Evolutionary conservation across 1,140 invertebrate species (phyloP).

Genomic region (Pinna nobilis): DNA sequence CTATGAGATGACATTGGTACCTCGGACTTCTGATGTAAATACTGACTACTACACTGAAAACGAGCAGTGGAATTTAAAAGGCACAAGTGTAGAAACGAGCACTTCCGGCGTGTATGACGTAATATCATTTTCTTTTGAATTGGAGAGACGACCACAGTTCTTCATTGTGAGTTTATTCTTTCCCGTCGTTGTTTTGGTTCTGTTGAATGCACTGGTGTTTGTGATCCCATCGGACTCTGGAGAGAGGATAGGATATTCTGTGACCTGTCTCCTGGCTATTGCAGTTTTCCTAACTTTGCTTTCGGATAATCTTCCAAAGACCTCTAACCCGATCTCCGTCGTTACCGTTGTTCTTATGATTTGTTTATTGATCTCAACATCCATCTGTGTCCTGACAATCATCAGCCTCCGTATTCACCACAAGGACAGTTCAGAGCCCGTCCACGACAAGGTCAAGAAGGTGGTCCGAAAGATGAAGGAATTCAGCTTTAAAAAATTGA

Average conservation of each 20-base stretch:
- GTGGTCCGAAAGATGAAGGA: background rate
- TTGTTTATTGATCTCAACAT: slow-evolving; percentile 8
- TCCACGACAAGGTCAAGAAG: background rate
- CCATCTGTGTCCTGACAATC: slow-evolving; percentile 33
- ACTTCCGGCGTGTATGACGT: background rate
- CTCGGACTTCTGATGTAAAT: background rate
- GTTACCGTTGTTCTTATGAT: slow-evolving; percentile 27
- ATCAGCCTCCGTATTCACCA: slow-evolving; percentile 7
- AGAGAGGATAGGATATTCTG: slow-evolving; percentile 32
- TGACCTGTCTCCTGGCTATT: slow-evolving; percentile 32
- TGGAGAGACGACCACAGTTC: slow-evolving; percentile 27
- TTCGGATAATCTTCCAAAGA: slow-evolving; percentile 28
- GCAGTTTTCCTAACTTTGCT: slow-evolving; percentile 38
- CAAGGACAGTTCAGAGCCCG: background rate
- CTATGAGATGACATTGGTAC: slow-evolving; percentile 4
- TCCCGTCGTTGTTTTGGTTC: slow-evolving; percentile 23
- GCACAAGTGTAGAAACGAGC: background rate
- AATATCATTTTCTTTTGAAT: slow-evolving; percentile 19
- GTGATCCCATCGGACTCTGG: slow-evolving; percentile 34
- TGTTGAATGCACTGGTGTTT: slow-evolving; percentile 39
- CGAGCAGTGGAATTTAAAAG: slow-evolving; percentile 31
- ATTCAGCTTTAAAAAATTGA: background rate
- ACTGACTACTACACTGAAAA: slow-evolving; percentile 12
- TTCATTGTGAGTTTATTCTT: slow-evolving; percentile 35
- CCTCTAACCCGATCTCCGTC: slow-evolving; percentile 33